Evolutionary conservation across 1,140 invertebrate species (phyloP).

Genomic region (Pseudomyrmex gracilis): DNA sequence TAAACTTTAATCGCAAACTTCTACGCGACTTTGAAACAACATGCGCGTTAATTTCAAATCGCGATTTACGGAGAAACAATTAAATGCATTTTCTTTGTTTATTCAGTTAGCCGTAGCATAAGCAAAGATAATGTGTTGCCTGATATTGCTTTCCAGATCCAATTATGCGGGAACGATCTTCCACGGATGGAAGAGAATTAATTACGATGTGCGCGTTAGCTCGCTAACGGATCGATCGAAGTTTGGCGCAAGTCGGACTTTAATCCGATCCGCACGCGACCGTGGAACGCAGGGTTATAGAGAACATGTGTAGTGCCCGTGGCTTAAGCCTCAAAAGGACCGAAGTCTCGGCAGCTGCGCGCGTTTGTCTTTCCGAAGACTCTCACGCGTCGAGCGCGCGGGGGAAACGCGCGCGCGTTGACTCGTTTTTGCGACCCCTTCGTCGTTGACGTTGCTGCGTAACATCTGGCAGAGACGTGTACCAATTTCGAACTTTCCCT

Average conservation of each 20-base stretch:
- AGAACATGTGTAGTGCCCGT: slow-evolving; percentile 64
- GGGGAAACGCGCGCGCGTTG: slow-evolving; percentile 36
- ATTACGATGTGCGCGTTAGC: slow-evolving; percentile 16
- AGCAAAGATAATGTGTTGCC: slow-evolving; percentile 23
- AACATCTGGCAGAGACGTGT: slow-evolving; percentile 71
- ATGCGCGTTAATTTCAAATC: too few species aligned
- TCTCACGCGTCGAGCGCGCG: slow-evolving; percentile 33
- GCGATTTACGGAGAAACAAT: not conserved
- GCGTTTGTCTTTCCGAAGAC: slow-evolving; percentile 45
- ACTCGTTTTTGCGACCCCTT: slow-evolving; percentile 64
- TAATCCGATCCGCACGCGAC: slow-evolving; percentile 43
- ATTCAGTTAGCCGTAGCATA: not conserved
- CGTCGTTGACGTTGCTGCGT: slow-evolving; percentile 56
- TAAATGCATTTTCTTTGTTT: not conserved
- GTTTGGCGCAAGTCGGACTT: slow-evolving; percentile 25
- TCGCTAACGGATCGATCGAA: slow-evolving; percentile 14
- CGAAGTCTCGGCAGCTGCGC: slow-evolving; percentile 64
- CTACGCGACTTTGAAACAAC: too few species aligned
- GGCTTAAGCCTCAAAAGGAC: slow-evolving; percentile 56
- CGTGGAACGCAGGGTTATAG: slow-evolving; percentile 32
- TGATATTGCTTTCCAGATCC: slow-evolving; percentile 38
- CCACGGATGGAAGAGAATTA: slow-evolving; percentile 13
- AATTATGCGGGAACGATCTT: slow-evolving; percentile 45
- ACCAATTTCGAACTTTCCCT: slow-evolving; percentile 71
- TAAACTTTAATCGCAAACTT: not conserved